Conservation (phyloP, 1,140 invertebrate genomes). For the Triops cancriformis region DNA sequence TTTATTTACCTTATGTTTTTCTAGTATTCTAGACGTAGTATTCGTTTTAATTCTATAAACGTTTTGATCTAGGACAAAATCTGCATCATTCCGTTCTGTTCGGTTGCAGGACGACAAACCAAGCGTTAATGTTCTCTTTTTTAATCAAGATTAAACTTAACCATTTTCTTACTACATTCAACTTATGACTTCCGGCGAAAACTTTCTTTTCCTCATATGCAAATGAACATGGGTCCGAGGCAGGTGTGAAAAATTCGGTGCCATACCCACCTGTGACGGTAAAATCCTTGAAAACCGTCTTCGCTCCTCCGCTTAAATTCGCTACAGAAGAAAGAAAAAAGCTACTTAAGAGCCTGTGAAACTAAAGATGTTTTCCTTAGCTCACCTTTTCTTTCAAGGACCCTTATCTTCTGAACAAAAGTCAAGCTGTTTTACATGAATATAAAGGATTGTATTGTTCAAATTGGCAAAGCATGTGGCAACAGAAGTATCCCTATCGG, state of each 20-base stretch:
- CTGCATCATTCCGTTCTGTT: not conserved
- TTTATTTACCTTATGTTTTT: too few species aligned
- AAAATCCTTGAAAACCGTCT: not conserved
- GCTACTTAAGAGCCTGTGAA: not conserved
- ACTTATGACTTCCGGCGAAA: not conserved
- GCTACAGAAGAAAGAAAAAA: not conserved
- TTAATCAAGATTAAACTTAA: not conserved
- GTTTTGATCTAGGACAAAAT: too few species aligned
- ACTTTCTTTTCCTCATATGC: not conserved
- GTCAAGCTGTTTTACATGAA: not conserved
- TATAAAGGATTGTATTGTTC: slow-evolving; percentile 7
- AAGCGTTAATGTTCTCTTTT: not conserved
- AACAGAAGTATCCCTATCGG: not conserved
- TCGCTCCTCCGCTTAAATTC: not conserved
- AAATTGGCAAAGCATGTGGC: not conserved
- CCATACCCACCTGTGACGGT: not conserved
- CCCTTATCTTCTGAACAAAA: not conserved
- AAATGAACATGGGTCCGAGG: not conserved
- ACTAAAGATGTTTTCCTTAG: not conserved
- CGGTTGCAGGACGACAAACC: not conserved
- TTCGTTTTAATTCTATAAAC: not conserved
- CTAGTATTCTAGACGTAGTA: too few species aligned
- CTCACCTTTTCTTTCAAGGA: not conserved
- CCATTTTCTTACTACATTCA: not conserved
- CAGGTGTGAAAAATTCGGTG: not conserved